Percentiles rank a stretch among this genome's conserved stretches.
Evolutionary conservation across 2,113 vertebrate species (phyloP).

Genomic region (Phycodurus eques): DNA sequence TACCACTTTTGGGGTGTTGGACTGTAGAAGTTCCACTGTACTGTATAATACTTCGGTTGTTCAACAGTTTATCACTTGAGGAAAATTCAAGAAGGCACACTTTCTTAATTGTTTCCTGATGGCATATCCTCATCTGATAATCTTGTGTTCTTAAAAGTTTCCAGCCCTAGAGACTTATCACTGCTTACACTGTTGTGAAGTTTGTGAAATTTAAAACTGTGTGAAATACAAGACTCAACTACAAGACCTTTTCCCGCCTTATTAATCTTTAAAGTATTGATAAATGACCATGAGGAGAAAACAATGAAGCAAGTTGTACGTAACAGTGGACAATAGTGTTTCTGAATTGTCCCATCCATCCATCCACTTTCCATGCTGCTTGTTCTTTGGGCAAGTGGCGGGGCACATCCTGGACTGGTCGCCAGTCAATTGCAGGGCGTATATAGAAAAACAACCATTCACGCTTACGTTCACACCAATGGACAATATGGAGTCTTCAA

Average conservation of each 20-base stretch:
- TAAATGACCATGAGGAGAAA: conserved; percentile 6
- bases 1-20: neutral
- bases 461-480: too few species aligned
- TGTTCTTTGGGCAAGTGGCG: neutral
- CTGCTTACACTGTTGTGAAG: conserved; percentile 25
- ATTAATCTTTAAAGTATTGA: conserved; percentile 6
- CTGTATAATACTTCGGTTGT: neutral
- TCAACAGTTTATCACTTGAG: neutral
- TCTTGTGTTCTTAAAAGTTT: neutral
- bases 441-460: too few species aligned
- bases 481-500: too few species aligned
- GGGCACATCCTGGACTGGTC: neutral
- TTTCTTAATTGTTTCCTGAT: neutral
- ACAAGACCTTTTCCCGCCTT: conserved; percentile 5
- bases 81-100: neutral
- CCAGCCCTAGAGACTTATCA: conserved; percentile 1
- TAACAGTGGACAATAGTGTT: neutral
- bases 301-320: conserved; percentile 10
- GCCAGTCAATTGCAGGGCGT: too few species aligned
- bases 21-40: neutral
- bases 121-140: conserved; percentile 12
- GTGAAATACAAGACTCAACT: conserved; percentile 9
- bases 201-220: neutral
- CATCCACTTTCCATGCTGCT: neutral
- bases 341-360: conserved; percentile 9